Percentiles rank a stretch among this genome's conserved stretches.
Conservation (phyloP, 2,888 invertebrate species). For the Elmis aenea region DNA sequence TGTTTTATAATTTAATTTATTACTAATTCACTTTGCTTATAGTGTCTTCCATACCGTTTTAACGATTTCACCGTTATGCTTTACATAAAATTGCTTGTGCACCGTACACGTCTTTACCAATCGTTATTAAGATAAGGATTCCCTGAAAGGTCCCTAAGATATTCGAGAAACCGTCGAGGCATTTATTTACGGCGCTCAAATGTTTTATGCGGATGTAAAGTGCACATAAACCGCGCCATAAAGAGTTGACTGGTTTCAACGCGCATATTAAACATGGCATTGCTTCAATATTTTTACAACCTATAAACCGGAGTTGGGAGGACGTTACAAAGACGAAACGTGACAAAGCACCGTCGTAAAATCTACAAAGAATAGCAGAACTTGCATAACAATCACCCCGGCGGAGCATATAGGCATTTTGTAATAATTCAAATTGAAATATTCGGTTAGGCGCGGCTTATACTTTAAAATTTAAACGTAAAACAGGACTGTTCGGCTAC, state of each 20-base stretch:
- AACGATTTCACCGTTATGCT: no score
- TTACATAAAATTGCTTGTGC: no score
- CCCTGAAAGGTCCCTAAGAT: slow-evolving; percentile 10
- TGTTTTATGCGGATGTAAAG: slow-evolving; percentile 37
- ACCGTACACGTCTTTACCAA: no score
- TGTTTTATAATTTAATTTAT: no score
- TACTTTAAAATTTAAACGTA: no score
- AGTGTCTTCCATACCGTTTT: no score
- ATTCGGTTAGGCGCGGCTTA: no score
- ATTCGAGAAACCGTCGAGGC: slow-evolving; percentile 31
- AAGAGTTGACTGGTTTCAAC: slow-evolving; percentile 31
- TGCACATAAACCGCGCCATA: slow-evolving; percentile 32
- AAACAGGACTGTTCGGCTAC: no score
- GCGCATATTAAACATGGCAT: slow-evolving; percentile 37
- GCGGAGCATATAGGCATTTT: slow-evolving; percentile 10
- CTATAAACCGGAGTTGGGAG: slow-evolving; percentile 30
- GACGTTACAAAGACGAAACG: slow-evolving; percentile 29
- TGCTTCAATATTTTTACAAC: slow-evolving; percentile 38
- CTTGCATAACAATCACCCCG: slow-evolving; percentile 17
- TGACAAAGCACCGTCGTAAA: slow-evolving; percentile 31
- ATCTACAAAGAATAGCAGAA: slow-evolving; percentile 12
- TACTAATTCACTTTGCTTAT: no score
- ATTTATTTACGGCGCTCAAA: slow-evolving; percentile 34
- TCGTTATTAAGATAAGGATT: no score
- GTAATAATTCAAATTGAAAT: no score